These are phyloP conservation scores for Zaprionus capensis DNA, from an alignment of 1,140 invertebrate genomes.

Conservation along the genomic window DNA sequence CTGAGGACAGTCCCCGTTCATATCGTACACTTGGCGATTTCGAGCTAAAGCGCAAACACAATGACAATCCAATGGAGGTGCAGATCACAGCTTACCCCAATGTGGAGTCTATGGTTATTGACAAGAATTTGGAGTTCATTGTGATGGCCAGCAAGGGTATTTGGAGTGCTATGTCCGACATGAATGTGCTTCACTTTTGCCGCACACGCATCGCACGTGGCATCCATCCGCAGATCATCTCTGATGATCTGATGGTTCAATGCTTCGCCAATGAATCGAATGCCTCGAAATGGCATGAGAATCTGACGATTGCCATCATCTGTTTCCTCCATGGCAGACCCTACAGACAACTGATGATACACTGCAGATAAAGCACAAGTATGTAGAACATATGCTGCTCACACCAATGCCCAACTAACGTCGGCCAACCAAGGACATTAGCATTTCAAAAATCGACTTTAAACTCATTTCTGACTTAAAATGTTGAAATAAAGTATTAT, in stretches of 20 bases:
- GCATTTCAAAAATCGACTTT: no score
- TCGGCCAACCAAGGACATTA: no score
- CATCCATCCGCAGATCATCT: slow-evolving; percentile 1
- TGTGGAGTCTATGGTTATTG: background rate
- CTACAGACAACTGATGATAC: background rate
- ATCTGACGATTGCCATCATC: slow-evolving; percentile 1
- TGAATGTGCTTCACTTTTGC: background rate
- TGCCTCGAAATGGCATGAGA: background rate
- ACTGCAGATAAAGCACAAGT: background rate
- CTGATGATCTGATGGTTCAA: background rate
- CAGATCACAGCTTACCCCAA: slow-evolving; percentile 2
- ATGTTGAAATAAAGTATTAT: no score
- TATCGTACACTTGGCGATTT: slow-evolving; percentile 9
- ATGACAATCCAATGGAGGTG: background rate
- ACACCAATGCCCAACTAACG: no score
- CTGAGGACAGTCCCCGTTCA: background rate
- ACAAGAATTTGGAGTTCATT: slow-evolving; percentile 9
- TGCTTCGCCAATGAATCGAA: background rate
- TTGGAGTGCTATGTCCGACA: slow-evolving; percentile 2
- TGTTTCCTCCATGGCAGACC: slow-evolving; percentile 3
- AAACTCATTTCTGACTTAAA: no score
- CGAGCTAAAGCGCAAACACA: background rate
- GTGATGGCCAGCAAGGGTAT: slow-evolving; percentile 13
- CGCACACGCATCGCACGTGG: background rate
- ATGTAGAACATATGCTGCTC: background rate